Evolutionary conservation across 1,140 invertebrate species (phyloP), one percentile per base, ranked within the genome.

Genomic region (Cydia strobilella): DNA sequence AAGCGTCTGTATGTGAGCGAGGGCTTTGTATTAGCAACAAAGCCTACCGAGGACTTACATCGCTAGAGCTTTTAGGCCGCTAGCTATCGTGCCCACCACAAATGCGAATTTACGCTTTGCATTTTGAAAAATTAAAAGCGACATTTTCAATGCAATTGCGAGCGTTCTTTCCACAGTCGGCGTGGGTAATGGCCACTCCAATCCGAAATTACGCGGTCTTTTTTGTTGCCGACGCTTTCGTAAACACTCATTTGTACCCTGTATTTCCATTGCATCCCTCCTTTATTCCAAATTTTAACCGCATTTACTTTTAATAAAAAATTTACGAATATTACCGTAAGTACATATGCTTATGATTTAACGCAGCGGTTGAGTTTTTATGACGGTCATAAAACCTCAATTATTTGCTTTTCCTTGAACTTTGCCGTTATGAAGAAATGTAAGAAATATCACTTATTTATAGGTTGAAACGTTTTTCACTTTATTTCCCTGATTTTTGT

Each of bases 71-170:
- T 91, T 90, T 90, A 89, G 85, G 84, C 84, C 82, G 77, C 82
- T 86, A 85, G 85, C 84, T 87, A 86, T 86, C 82, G 83, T 88
- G 76, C 82, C 80, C 82, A 78, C 82, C 82, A 81, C 86, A 90
- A 89, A 88, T 81, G 86, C 79, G 82, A 89, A 89, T 88, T 90
- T 87, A 86, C 82, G 82, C 84, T 91, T 91, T 89, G 85, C 83
- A 86, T 87, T 90, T 88, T 81, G 83, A 89, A 87, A 90, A 88
- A 87, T 90, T 90, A 89, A 90, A 91, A 91, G 84, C 87, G 83
- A 87, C 87, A 86, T 87, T 91, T 90, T 86, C 83, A 87, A 89
- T 89, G 88, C 85, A 87, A 91, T 90, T 87, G 85, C 85, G 78
- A 89, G 81, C 82, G 82, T 84, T 87, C 82, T 89, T 86, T 83